Percentiles rank a stretch among this genome's conserved stretches.
Evolutionary conservation across 2,797 vertebrate species (phyloP).

Genomic region (Hirundo rustica): DNA sequence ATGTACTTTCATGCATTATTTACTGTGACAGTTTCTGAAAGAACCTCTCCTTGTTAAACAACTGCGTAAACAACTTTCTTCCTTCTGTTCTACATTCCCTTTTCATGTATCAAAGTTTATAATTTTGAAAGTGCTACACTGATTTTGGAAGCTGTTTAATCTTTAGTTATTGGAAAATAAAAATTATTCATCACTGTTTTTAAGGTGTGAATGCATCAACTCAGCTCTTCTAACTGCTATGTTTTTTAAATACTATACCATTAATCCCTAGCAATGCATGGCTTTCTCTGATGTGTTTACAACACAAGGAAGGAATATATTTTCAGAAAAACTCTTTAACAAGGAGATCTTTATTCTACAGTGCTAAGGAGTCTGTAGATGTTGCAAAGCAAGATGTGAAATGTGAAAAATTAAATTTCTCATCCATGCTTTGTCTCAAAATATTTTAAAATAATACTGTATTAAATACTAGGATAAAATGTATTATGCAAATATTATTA

Average conservation of each 20-base stretch:
- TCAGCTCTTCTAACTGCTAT: background rate
- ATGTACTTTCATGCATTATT: background rate
- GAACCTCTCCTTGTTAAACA: rapidly evolving
- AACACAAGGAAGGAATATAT: background rate
- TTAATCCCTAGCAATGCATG: background rate
- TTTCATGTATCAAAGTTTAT: background rate
- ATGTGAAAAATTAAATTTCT: background rate
- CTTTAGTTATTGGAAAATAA: background rate
- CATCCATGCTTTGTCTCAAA: background rate
- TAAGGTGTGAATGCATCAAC: background rate
- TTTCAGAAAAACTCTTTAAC: background rate
- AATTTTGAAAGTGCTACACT: background rate
- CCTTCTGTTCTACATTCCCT: background rate
- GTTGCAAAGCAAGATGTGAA: background rate
- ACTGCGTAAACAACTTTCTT: background rate
- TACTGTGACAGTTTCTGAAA: background rate
- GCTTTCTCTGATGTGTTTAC: background rate
- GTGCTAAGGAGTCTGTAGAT: background rate
- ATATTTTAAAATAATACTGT: background rate
- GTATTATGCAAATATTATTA: background rate
- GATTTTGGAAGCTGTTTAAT: background rate
- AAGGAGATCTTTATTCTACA: background rate
- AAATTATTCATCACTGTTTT: background rate
- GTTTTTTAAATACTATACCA: background rate
- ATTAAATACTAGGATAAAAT: background rate